Evolutionary conservation across 92 coral and sea anemone genomes (phyloP).

Genomic region (Scolanthus callimorphus): DNA sequence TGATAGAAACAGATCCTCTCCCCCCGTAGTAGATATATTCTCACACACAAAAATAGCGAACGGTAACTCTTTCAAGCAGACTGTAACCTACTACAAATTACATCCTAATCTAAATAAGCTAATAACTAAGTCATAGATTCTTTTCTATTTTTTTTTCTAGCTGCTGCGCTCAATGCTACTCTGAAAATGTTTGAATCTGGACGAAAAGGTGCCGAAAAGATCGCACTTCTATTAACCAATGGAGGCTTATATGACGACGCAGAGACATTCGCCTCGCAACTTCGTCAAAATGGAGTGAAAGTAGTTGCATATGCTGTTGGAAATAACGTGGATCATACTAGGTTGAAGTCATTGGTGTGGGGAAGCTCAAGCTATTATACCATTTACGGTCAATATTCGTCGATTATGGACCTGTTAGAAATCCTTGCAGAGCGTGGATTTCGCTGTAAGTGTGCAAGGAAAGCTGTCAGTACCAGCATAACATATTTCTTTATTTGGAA

Average conservation of each 20-base stretch:
- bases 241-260: background rate
- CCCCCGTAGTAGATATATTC: no score
- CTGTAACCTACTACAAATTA: background rate
- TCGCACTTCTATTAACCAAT: background rate
- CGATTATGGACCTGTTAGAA: background rate
- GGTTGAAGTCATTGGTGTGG: background rate
- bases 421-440: background rate
- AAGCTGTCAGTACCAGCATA: no score
- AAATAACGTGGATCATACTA: background rate
- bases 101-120: background rate
- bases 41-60: no score
- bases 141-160: no score
- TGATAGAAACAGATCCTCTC: no score
- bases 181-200: background rate
- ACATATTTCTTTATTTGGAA: no score
- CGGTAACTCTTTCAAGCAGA: no score
- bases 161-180: background rate
- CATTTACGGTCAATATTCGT: background rate
- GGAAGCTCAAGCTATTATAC: no score
- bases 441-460: background rate
- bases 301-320: background rate
- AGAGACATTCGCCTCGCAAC: background rate
- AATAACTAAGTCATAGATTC: no score
- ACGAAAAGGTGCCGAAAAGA: background rate
- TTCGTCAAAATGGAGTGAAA: background rate